phyloP scores from a whole-genome alignment of 2,113 vertebrate genomes.

The Anoplopoma fimbria region DNA sequence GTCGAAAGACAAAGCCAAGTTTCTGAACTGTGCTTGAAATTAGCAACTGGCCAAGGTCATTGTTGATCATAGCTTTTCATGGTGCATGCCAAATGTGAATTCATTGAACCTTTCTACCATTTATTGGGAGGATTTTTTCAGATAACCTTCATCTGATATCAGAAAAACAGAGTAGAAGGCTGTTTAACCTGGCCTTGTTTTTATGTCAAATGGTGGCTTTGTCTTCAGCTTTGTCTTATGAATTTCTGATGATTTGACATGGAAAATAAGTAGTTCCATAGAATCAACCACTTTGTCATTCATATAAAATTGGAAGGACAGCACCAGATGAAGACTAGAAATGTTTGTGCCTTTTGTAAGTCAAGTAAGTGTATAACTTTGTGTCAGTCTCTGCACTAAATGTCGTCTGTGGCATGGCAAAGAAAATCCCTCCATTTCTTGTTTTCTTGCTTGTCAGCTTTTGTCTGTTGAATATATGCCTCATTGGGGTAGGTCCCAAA shows the following conservation, averaged over 20 bases:
- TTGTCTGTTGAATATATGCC: constrained; percentile 9
- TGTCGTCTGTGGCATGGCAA: neutral
- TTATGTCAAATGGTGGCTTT: constrained; percentile 12
- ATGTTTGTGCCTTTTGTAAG: neutral
- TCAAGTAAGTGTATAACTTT: neutral
- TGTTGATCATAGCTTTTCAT: constrained; percentile 5
- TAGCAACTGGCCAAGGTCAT: constrained; percentile 6
- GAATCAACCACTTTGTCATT: neutral
- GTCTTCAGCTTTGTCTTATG: neutral
- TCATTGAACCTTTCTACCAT: neutral
- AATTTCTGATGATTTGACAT: constrained; percentile 17
- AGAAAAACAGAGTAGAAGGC: too few species aligned
- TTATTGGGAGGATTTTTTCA: neutral
- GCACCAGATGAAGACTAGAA: neutral
- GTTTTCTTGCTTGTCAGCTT: neutral
- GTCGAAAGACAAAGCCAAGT: constrained; percentile 19
- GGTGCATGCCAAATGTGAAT: neutral
- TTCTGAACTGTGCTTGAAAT: constrained; percentile 39
- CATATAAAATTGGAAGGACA: neutral
- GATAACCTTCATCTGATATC: too few species aligned
- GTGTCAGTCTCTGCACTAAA: neutral
- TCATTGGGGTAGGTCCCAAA: neutral
- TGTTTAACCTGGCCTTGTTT: constrained; percentile 16
- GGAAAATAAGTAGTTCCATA: neutral
- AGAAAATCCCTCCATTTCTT: neutral